Conservation (phyloP, 1,140 invertebrate species). For the Pseudomyrmex dendroicus region DNA sequence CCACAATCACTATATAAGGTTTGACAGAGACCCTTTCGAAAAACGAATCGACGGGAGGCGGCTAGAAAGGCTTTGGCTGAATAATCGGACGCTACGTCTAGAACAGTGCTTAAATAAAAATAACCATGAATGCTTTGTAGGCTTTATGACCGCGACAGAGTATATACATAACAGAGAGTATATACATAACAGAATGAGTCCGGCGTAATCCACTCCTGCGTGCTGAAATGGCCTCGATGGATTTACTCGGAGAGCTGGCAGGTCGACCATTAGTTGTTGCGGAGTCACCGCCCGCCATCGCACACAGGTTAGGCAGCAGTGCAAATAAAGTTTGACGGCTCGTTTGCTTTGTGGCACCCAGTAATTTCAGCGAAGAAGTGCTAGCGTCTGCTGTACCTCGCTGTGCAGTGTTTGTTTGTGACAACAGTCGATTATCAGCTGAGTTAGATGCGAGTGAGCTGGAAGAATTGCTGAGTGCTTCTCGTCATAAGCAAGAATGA, state of each 20-base stretch:
- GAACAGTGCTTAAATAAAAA: constrained; percentile 68
- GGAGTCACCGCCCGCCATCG: neutral
- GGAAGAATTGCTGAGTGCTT: neutral
- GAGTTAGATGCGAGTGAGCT: neutral
- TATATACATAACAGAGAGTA: no score
- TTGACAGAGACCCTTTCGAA: constrained; percentile 38
- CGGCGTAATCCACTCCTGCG: constrained; percentile 79
- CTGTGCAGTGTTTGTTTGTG: neutral
- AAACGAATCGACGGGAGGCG: constrained; percentile 64
- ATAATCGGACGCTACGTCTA: constrained; percentile 55
- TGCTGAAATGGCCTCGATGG: constrained; percentile 73
- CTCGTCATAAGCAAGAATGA: neutral
- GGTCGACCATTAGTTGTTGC: constrained; percentile 72
- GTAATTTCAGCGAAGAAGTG: neutral
- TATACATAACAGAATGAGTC: neutral
- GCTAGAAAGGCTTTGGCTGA: constrained; percentile 65
- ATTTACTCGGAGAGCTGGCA: constrained; percentile 61
- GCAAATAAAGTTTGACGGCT: neutral
- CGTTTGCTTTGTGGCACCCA: neutral
- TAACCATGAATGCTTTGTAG: constrained; percentile 46
- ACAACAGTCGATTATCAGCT: neutral
- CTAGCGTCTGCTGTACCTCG: neutral
- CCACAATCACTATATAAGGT: constrained; percentile 75
- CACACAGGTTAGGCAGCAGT: neutral
- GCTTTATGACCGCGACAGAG: constrained; percentile 9